These are phyloP conservation scores for Struthidea cinerea DNA, from an alignment of 2,113 vertebrate species.

Conservation along the genomic window DNA sequence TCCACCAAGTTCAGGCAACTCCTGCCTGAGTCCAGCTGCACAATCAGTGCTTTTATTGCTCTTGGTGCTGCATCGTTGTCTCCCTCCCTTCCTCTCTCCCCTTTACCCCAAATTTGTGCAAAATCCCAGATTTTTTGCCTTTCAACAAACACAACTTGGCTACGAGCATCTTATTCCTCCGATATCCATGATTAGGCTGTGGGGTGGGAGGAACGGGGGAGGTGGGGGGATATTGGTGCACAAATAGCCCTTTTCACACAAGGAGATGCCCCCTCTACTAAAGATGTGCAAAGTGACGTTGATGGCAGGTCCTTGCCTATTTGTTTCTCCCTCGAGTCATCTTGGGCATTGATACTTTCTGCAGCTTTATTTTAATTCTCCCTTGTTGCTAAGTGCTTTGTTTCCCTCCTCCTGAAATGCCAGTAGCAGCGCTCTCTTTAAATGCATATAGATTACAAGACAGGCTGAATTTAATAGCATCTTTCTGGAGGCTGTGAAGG, in stretches of 20 bases:
- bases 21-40: slow-evolving; percentile 12
- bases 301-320: not conserved
- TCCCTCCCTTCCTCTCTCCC: not conserved
- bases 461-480: not conserved
- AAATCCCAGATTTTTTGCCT: not conserved
- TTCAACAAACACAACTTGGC: not conserved
- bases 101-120: not conserved
- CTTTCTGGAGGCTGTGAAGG: not conserved
- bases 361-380: slow-evolving; percentile 19
- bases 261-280: not conserved
- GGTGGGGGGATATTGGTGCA: not conserved
- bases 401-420: not conserved
- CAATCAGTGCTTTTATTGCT: slow-evolving; percentile 53
- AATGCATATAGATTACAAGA: not conserved
- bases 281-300: not conserved
- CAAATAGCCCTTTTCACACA: not conserved
- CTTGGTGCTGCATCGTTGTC: not conserved
- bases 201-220: not conserved
- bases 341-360: not conserved
- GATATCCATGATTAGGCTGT: not conserved
- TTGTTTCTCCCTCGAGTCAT: not conserved
- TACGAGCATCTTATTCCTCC: not conserved
- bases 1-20: slow-evolving; percentile 54
- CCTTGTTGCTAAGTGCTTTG: slow-evolving; percentile 19
- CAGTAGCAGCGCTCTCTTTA: not conserved